phyloP scores from a whole-genome alignment of 2,113 vertebrate genomes.

The Arothron firmamentum region DNA sequence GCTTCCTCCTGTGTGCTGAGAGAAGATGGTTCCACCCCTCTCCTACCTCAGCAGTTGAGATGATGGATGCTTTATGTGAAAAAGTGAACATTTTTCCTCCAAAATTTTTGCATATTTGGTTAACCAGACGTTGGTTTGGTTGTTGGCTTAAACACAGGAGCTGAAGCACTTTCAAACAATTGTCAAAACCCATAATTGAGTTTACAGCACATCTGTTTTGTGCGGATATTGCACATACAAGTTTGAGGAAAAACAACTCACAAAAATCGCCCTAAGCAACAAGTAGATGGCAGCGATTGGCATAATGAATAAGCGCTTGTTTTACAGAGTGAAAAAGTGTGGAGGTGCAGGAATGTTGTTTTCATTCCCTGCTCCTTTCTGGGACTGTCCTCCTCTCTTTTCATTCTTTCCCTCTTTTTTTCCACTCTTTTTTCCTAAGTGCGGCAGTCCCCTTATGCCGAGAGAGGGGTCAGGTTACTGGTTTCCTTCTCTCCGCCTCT shows the following conservation, averaged over 20 bases:
- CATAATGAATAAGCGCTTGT: conserved; percentile 71
- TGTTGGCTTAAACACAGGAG: conserved; percentile 11
- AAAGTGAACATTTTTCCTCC: conserved; percentile 28
- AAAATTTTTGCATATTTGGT: conserved; percentile 32
- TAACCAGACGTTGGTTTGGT: conserved; percentile 31
- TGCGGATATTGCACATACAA: conserved; percentile 31
- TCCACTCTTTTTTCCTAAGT: conserved; percentile 18
- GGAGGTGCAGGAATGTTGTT: conserved; percentile 73
- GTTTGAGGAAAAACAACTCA: conserved; percentile 52
- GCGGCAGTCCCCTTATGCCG: conserved; percentile 61
- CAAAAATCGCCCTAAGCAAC: conserved; percentile 39
- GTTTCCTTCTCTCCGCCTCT: conserved; percentile 58
- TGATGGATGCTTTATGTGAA: conserved; percentile 37
- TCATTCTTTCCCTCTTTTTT: conserved; percentile 12
- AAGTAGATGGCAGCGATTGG: conserved; percentile 46
- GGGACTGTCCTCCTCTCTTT: conserved; percentile 7
- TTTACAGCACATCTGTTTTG: conserved; percentile 65
- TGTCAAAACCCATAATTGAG: conserved; percentile 48
- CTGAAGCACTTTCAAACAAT: conserved; percentile 44
- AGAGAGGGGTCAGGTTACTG: conserved; percentile 77
- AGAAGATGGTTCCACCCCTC: conserved; percentile 18
- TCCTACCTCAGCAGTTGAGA: conserved; percentile 11
- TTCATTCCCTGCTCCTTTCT: conserved; percentile 53
- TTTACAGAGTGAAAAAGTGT: conserved; percentile 60
- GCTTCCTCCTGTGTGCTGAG: conserved; percentile 27